phyloP scores from a whole-genome alignment of 2,888 invertebrate genomes.

The Phalera bucephala region DNA sequence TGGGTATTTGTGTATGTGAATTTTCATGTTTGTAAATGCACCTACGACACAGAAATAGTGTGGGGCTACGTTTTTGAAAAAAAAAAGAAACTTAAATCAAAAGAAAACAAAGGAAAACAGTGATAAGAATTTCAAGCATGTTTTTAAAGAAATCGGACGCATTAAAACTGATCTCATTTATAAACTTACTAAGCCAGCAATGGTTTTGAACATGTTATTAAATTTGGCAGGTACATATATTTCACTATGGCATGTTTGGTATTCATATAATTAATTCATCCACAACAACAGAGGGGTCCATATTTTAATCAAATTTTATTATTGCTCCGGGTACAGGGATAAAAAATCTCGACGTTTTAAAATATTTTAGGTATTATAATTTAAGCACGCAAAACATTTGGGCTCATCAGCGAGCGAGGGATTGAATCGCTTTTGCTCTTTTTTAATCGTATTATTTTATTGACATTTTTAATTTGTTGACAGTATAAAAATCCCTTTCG shows the following conservation, averaged over 20 bases:
- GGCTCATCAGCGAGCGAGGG: slow-evolving; percentile 48
- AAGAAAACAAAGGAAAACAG: too few relatives aligned
- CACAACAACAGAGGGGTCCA: slow-evolving; percentile 59
- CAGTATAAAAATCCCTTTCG: slow-evolving; percentile 28
- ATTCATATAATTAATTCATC: slow-evolving; percentile 67
- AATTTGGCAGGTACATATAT: slow-evolving; percentile 45
- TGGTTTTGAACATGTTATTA: slow-evolving; percentile 30
- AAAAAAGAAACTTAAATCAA: too few relatives aligned
- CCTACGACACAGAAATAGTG: too few relatives aligned
- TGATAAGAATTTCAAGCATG: too few relatives aligned
- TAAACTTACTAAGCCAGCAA: neutral
- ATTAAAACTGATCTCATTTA: neutral
- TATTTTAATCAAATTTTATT: slow-evolving; percentile 74
- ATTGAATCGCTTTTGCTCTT: slow-evolving; percentile 37
- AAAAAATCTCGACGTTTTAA: slow-evolving; percentile 49
- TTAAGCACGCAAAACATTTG: slow-evolving; percentile 51
- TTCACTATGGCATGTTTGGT: slow-evolving; percentile 60
- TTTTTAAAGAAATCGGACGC: too few relatives aligned
- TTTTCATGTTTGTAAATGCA: too few relatives aligned
- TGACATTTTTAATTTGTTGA: slow-evolving; percentile 36
- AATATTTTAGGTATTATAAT: slow-evolving; percentile 53
- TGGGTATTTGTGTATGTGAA: too few relatives aligned
- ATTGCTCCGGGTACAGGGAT: slow-evolving; percentile 54
- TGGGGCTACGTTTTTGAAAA: too few relatives aligned
- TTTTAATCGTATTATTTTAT: slow-evolving; percentile 30